These are phyloP conservation scores for Drosophila ficusphila DNA, from an alignment of 1,140 invertebrate species.

Conservation along the genomic window DNA sequence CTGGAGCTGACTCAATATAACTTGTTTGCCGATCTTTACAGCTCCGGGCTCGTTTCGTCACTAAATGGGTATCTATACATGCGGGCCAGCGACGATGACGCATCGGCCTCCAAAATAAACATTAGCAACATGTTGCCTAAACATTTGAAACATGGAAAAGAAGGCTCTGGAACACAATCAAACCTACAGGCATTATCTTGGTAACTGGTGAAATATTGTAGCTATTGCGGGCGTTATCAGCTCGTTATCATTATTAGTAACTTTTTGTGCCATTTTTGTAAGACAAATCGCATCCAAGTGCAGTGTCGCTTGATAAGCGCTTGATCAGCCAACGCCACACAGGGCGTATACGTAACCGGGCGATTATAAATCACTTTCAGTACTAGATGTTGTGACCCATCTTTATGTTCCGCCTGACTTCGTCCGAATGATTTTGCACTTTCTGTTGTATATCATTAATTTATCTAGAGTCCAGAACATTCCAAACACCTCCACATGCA, in stretches of 20 bases:
- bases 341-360: constrained; percentile 40
- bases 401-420: constrained; percentile 39
- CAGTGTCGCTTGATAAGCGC: constrained; percentile 30
- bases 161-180: constrained; percentile 31
- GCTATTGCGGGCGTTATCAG: constrained; percentile 33
- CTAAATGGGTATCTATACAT: neutral
- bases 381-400: neutral
- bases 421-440: constrained; percentile 10
- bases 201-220: constrained; percentile 28
- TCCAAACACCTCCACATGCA: constrained; percentile 10
- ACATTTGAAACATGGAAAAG: constrained; percentile 3
- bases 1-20: constrained; percentile 34
- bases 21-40: constrained; percentile 43
- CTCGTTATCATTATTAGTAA: constrained; percentile 20
- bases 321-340: constrained; percentile 1
- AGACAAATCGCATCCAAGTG: constrained; percentile 43
- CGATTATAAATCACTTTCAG: constrained; percentile 12
- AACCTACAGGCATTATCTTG: neutral
- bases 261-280: constrained; percentile 17
- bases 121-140: constrained; percentile 30
- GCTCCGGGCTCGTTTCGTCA: constrained; percentile 27
- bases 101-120: constrained; percentile 8
- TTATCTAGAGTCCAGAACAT: constrained; percentile 24
- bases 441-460: constrained; percentile 1
- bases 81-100: constrained; percentile 14